Conservation (phyloP, 2,797 vertebrate genomes). For the Clarias laeviceps region DNA sequence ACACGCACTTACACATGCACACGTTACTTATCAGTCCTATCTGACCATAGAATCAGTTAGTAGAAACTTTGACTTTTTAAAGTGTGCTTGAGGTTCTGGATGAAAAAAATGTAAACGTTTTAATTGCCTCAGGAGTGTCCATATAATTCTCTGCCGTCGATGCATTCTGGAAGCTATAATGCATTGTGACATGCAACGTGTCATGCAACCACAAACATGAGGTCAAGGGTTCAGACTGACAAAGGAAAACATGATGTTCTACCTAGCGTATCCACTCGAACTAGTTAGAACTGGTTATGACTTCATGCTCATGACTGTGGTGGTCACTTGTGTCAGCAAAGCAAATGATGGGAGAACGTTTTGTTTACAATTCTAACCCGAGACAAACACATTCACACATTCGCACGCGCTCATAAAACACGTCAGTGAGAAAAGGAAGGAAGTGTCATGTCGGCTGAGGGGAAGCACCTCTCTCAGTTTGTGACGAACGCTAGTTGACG, state of each 20-base stretch:
- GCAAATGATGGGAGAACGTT: conserved; percentile 51
- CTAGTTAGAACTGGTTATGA: conserved; percentile 8
- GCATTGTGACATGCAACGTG: not conserved
- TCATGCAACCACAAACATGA: not conserved
- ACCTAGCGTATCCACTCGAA: not conserved
- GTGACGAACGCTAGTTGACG: conserved; percentile 37
- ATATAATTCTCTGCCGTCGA: not conserved
- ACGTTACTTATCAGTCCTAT: not conserved
- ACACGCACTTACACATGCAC: not conserved
- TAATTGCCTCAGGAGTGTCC: not conserved
- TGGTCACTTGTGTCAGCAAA: conserved; percentile 43
- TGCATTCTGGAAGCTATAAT: not conserved
- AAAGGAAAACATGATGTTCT: not conserved
- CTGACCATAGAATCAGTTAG: not conserved
- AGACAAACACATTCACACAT: conserved; percentile 17
- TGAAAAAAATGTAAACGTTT: not conserved
- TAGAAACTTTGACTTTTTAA: not conserved
- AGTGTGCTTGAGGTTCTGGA: not conserved
- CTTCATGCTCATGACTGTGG: not conserved
- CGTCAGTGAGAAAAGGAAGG: conserved; percentile 65
- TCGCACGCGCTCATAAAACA: conserved; percentile 50
- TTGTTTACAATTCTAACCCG: conserved; percentile 53
- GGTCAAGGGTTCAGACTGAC: not conserved
- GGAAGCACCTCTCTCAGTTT: conserved; percentile 64
- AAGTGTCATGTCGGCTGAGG: conserved; percentile 62